Evolutionary conservation across 2,113 vertebrate species (phyloP).

Genomic region (Albula glossodonta): DNA sequence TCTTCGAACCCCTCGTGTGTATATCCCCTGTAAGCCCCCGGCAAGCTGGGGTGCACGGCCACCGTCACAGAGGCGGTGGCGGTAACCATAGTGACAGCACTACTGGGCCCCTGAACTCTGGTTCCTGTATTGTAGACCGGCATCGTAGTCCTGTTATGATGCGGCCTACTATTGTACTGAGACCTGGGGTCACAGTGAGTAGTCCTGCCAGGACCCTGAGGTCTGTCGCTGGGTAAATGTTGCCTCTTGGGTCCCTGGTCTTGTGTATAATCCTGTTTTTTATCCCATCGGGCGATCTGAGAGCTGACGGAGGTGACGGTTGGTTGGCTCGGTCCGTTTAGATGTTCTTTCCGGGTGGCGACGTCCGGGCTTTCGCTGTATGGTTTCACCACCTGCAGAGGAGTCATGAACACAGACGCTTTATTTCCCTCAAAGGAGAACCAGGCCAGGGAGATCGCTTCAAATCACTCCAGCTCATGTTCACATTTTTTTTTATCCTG

Average conservation of each 20-base stretch:
- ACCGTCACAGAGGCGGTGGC: slow-evolving; percentile 92
- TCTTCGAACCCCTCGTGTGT: slow-evolving; percentile 78
- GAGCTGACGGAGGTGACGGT: slow-evolving; percentile 60
- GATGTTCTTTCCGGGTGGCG: slow-evolving; percentile 50
- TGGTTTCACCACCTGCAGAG: slow-evolving; percentile 78
- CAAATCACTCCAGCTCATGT: not conserved
- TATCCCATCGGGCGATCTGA: slow-evolving; percentile 67
- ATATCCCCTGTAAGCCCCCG: slow-evolving; percentile 81
- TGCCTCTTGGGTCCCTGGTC: slow-evolving; percentile 55
- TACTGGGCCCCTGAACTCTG: slow-evolving; percentile 61
- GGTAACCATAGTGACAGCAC: slow-evolving; percentile 81
- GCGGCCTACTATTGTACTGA: slow-evolving; percentile 59
- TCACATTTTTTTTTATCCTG: not conserved
- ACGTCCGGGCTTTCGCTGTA: slow-evolving; percentile 69
- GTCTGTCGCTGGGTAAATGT: slow-evolving; percentile 59
- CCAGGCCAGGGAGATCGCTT: not conserved
- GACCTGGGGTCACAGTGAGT: slow-evolving; percentile 63
- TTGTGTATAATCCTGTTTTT: slow-evolving; percentile 52
- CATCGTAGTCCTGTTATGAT: slow-evolving; percentile 76
- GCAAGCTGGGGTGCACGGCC: slow-evolving; percentile 84
- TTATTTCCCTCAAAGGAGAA: not conserved
- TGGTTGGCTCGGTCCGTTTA: slow-evolving; percentile 61
- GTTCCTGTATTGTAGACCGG: slow-evolving; percentile 58
- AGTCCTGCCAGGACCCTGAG: slow-evolving; percentile 64
- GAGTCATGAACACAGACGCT: not conserved